Conservation (phyloP, 2,888 invertebrate genomes). For the Elegia similella region DNA sequence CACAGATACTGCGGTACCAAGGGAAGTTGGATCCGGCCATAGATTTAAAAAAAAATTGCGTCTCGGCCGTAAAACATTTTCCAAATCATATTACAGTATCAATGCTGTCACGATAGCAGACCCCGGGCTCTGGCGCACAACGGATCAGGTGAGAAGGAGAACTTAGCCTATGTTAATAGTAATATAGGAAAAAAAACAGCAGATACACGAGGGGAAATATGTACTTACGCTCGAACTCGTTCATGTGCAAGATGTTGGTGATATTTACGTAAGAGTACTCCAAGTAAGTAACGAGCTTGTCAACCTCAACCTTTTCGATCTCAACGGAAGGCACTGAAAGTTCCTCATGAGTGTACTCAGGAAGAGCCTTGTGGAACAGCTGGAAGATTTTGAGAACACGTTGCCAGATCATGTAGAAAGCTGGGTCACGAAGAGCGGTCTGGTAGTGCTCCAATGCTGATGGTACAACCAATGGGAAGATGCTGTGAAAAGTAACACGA, state of each 20-base stretch:
- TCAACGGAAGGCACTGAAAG: slow-evolving; percentile 82
- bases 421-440: slow-evolving; percentile 85
- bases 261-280: slow-evolving; percentile 84
- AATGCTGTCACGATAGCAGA: no score
- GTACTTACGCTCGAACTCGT: slow-evolving; percentile 62
- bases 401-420: slow-evolving; percentile 85
- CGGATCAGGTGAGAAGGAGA: no score
- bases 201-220: no score
- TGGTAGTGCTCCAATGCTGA: slow-evolving; percentile 85
- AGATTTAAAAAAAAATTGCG: no score
- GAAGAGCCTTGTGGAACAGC: slow-evolving; percentile 80
- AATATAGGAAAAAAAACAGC: no score
- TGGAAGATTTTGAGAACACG: slow-evolving; percentile 81
- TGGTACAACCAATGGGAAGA: slow-evolving; percentile 71
- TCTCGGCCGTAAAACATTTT: no score
- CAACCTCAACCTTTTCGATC: slow-evolving; percentile 84
- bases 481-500: slow-evolving; percentile 36
- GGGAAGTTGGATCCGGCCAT: no score
- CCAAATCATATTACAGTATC: no score
- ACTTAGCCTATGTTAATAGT: no score
- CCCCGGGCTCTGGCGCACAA: no score
- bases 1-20: no score
- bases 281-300: slow-evolving; percentile 86
- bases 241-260: slow-evolving; percentile 74
- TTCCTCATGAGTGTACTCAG: slow-evolving; percentile 83